Percentiles rank a stretch among this genome's conserved stretches.
Conservation (phyloP, 2,113 vertebrate genomes). For the Erythrocercus mccallii region DNA sequence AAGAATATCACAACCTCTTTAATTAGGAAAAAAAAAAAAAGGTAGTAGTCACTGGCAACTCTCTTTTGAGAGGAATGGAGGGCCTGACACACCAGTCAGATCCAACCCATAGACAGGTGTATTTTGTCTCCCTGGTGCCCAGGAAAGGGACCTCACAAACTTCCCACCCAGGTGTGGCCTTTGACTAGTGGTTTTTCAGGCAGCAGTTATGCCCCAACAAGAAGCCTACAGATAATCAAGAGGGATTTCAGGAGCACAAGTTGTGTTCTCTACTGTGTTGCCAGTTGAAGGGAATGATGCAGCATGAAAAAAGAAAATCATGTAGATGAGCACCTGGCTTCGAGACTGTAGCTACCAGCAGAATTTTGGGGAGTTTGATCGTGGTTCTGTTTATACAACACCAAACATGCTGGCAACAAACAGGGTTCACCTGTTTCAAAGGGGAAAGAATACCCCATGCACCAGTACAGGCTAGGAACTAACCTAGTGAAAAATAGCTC, state of each 20-base stretch:
- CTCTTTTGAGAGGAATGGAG: background rate
- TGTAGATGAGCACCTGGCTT: background rate
- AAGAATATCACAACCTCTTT: background rate
- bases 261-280: background rate
- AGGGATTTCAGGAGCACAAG: background rate
- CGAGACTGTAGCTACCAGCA: background rate
- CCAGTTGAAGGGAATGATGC: background rate
- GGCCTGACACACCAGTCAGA: background rate
- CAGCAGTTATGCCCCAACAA: background rate
- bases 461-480: background rate
- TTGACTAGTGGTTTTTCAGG: background rate
- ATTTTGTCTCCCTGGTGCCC: background rate
- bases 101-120: fast-evolving
- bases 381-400: background rate
- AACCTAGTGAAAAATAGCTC: background rate
- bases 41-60: background rate
- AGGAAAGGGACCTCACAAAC: background rate
- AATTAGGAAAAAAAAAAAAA: background rate
- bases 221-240: background rate
- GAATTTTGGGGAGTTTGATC: background rate
- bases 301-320: background rate
- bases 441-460: background rate
- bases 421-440: background rate
- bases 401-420: background rate
- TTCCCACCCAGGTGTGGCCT: background rate